Evolutionary conservation across 35 echinoderm and acorn worm genomes (phyloP).

Genomic region (Amphiura filiformis): DNA sequence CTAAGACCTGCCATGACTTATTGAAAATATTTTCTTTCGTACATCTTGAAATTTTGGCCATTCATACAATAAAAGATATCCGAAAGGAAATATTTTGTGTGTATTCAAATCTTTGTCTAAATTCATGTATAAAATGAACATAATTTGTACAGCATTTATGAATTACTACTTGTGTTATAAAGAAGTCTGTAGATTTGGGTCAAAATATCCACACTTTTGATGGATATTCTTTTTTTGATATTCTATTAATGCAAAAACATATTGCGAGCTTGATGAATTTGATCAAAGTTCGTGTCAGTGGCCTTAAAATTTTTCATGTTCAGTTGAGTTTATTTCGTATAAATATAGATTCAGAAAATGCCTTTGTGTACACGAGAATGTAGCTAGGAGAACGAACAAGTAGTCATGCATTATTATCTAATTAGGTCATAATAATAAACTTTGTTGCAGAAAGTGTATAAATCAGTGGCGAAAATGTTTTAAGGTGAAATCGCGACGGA

Average conservation of each 20-base stretch:
- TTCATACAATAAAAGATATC: not conserved
- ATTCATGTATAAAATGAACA: not conserved
- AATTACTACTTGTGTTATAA: not conserved
- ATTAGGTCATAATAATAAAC: too few relatives aligned
- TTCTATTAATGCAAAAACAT: conserved; percentile 7
- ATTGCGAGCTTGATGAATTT: not conserved
- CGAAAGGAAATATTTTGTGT: not conserved
- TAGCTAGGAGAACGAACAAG: not conserved
- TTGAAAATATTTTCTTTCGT: conserved; percentile 1
- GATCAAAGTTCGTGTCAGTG: conserved; percentile 13
- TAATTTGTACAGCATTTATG: conserved; percentile 3
- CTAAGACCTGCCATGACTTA: not conserved
- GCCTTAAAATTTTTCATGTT: not conserved
- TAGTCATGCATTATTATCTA: too few relatives aligned
- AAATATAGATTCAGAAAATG: conserved; percentile 2
- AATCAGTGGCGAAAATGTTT: too few relatives aligned
- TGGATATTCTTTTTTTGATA: not conserved
- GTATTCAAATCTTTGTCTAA: not conserved
- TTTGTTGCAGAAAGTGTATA: too few relatives aligned
- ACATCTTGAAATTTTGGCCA: not conserved
- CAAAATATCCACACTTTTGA: not conserved
- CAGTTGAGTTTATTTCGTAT: not conserved
- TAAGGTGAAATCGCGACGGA: too few relatives aligned
- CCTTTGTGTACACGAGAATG: not conserved
- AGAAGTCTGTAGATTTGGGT: not conserved